Percentiles rank a stretch among this genome's conserved stretches.
Conservation (phyloP, 1,140 invertebrate species). For the Dendroctonus ponderosae region DNA sequence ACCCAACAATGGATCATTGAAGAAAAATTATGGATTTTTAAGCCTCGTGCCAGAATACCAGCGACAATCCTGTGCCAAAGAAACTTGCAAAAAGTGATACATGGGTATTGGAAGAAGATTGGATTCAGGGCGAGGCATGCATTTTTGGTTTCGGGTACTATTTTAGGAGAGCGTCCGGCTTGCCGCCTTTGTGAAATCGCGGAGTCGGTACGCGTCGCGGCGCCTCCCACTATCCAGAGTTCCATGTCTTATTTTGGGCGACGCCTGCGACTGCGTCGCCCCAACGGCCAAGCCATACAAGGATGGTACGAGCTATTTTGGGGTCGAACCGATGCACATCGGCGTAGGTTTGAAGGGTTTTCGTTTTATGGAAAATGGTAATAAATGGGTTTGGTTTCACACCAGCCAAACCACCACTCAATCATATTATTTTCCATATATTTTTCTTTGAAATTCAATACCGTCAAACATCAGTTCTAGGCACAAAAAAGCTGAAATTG, state of each 20-base stretch:
- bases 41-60: too few relatives aligned
- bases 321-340: slow-evolving; percentile 23
- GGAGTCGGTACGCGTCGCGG: slow-evolving; percentile 22
- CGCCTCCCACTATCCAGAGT: slow-evolving; percentile 39
- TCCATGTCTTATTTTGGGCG: slow-evolving; percentile 43
- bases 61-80: background rate
- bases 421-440: too few relatives aligned
- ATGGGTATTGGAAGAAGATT: background rate
- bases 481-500: too few relatives aligned
- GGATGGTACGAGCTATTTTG: slow-evolving; percentile 43
- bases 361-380: too few relatives aligned
- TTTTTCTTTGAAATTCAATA: too few relatives aligned
- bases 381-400: too few relatives aligned
- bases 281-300: slow-evolving; percentile 41
- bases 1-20: too few relatives aligned
- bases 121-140: slow-evolving; percentile 23
- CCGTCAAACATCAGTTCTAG: too few relatives aligned
- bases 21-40: too few relatives aligned
- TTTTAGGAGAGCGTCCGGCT: slow-evolving; percentile 33
- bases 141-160: slow-evolving; percentile 40
- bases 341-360: slow-evolving; percentile 25
- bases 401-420: too few relatives aligned
- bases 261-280: slow-evolving; percentile 42
- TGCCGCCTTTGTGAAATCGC: slow-evolving; percentile 41
- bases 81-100: background rate